Conservation (phyloP, 2,888 invertebrate species). For the Limnephilus marmoratus region DNA sequence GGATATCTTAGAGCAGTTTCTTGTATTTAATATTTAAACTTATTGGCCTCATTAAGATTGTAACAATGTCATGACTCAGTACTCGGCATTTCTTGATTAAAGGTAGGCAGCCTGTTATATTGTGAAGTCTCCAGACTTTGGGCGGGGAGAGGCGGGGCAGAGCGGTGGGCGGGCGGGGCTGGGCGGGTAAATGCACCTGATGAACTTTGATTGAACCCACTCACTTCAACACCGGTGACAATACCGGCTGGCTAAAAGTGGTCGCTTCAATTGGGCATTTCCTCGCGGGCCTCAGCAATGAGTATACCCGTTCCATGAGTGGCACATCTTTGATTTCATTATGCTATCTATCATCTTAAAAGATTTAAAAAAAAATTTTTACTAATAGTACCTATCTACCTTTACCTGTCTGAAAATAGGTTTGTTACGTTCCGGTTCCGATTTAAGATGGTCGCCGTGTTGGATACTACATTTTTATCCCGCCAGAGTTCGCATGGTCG, state of each 20-base stretch:
- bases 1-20: no score
- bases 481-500: no score
- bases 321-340: slow-evolving; percentile 15
- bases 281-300: slow-evolving; percentile 49
- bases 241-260: slow-evolving; percentile 49
- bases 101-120: neutral
- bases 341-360: neutral
- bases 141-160: neutral
- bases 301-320: neutral
- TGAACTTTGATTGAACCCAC: slow-evolving; percentile 36
- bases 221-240: slow-evolving; percentile 52
- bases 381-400: no score
- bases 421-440: no score
- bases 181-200: slow-evolving; percentile 57
- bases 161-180: neutral
- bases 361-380: no score
- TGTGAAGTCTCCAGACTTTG: neutral
- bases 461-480: no score
- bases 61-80: neutral
- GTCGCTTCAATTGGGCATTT: slow-evolving; percentile 63
- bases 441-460: no score
- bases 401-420: no score
- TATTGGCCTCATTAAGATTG: neutral
- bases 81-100: neutral
- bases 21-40: no score